Percentiles rank a stretch among this genome's conserved stretches.
Conservation (phyloP, 2,888 invertebrate genomes). For the Belgica antarctica region DNA sequence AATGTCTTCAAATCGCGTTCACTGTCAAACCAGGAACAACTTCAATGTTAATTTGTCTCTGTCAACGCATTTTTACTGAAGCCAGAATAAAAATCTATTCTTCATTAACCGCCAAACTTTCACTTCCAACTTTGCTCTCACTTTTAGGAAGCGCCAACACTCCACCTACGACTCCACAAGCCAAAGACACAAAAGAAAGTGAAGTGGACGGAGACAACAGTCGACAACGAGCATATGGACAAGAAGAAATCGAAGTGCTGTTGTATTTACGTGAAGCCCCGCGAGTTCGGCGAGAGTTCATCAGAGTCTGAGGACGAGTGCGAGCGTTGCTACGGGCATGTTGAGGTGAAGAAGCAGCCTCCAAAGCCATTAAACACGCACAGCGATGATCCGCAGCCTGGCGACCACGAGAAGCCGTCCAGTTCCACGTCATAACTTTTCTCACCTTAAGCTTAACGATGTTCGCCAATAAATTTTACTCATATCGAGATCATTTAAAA, state of each 20-base stretch:
- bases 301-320: constrained; percentile 81
- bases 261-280: constrained; percentile 91
- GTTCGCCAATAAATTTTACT: constrained; percentile 4
- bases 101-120: neutral
- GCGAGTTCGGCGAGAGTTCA: constrained; percentile 83
- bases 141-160: constrained; percentile 58
- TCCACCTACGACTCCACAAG: constrained; percentile 66
- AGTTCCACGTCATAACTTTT: too few relatives aligned
- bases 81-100: neutral
- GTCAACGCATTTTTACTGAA: neutral
- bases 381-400: neutral
- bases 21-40: too few relatives aligned
- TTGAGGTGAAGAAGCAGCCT: constrained; percentile 63
- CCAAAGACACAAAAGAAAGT: constrained; percentile 76
- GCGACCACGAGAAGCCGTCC: too few relatives aligned
- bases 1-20: too few relatives aligned
- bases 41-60: neutral
- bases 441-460: neutral
- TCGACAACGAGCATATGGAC: constrained; percentile 93
- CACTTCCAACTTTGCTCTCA: neutral
- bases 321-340: constrained; percentile 82
- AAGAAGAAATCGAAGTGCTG: constrained; percentile 98
- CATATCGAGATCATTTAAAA: constrained; percentile 16
- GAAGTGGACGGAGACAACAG: constrained; percentile 84
- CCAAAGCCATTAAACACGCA: neutral